Conservation (phyloP, 2,888 invertebrate species). For the Erannis defoliaria region DNA sequence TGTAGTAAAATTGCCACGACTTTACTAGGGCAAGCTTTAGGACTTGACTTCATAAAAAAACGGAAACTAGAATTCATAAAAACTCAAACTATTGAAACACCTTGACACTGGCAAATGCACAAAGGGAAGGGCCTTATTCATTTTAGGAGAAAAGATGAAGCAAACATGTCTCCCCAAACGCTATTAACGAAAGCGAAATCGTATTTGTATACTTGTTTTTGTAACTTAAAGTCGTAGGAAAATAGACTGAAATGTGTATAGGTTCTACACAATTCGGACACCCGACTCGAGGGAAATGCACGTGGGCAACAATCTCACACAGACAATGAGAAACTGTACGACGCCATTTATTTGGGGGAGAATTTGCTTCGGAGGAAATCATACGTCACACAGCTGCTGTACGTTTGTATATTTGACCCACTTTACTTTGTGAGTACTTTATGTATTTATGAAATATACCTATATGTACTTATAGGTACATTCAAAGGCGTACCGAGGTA, state of each 20-base stretch:
- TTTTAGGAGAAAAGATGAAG: too few species aligned
- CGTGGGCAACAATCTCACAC: slow-evolving; percentile 52
- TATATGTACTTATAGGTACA: too few species aligned
- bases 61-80: too few species aligned
- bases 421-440: slow-evolving; percentile 2
- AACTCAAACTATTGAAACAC: too few species aligned
- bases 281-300: slow-evolving; percentile 61
- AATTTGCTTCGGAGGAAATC: slow-evolving; percentile 36
- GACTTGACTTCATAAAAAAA: too few species aligned
- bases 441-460: neutral
- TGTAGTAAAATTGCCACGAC: too few species aligned
- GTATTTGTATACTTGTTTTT: neutral
- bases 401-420: slow-evolving; percentile 25
- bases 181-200: neutral
- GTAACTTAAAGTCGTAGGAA: too few species aligned
- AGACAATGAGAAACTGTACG: slow-evolving; percentile 51
- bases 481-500: too few species aligned
- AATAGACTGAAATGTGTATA: slow-evolving; percentile 8
- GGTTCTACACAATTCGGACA: slow-evolving; percentile 51
- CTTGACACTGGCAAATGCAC: too few species aligned
- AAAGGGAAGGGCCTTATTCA: too few species aligned
- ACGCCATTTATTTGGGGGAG: slow-evolving; percentile 35
- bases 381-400: slow-evolving; percentile 34
- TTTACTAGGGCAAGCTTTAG: too few species aligned
- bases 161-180: neutral